Evolutionary conservation across 2,113 vertebrate genomes (phyloP), one percentile per base, ranked within the genome.

Genomic region (Danio rerio): DNA sequence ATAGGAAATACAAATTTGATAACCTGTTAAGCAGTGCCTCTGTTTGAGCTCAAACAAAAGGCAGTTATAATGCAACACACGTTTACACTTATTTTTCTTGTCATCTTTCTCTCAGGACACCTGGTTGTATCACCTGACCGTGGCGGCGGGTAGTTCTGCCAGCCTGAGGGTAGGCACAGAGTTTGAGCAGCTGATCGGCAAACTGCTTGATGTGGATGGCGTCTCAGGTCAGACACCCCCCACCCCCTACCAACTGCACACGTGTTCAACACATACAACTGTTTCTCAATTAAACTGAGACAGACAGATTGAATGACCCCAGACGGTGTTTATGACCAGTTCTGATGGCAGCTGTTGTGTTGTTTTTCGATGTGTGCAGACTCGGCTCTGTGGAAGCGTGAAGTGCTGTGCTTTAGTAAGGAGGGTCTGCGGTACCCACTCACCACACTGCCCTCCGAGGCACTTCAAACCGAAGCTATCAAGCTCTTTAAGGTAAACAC

Each of bases 381-480:
- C 81, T 96, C 93, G n/a, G 89, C 89, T 83, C 87, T 95, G 85
- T 97, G 96, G 95, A 95, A 92, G 86, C 93, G 94, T 56, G 93
- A 93, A 68, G 92, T 92, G 83, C 87, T 97, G 90, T 95, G 95
- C 86, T 96, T 94, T 91, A 95, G 93, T 86, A 96, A 95, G 81
- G 95, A 95, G 49, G 96, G 96, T 5, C 88, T 97, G 84, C 90
- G 88, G 13, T 93, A 88, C 0, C 94, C 96, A 47, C 95, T 96
- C 85, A 96, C 95, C 86, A 97, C 95, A 4, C 89, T 97, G 80
- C 96, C 96, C 10, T 97, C 96, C 0, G 94, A 96, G 58, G 96
- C 96, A 21, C 92, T 97, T 81, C 95, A 97, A 92, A 97, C 96
- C 0, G 96, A 97, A 89, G 96, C 96, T 55, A 93, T 97, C 83